Evolutionary conservation across 2,797 vertebrate species (phyloP).

Genomic region (Salarias fasciatus): DNA sequence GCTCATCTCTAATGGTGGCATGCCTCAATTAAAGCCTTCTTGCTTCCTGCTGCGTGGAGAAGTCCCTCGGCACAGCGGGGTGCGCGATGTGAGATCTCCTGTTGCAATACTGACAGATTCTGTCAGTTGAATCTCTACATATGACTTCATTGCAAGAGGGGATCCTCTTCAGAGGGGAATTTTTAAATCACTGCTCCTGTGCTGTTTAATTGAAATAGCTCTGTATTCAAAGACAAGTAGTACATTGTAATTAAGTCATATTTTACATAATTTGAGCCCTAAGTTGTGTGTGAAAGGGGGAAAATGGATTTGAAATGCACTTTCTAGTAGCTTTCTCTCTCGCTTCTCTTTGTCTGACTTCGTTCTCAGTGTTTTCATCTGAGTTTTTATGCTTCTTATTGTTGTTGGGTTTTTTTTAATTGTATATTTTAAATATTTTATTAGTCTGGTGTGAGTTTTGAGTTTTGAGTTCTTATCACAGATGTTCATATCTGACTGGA

Average conservation of each 20-base stretch:
- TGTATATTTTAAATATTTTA: background rate
- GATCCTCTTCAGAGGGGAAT: background rate
- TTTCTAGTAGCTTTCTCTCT: background rate
- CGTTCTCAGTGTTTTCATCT: background rate
- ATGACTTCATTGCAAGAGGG: background rate
- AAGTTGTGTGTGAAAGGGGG: background rate
- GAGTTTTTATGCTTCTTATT: background rate
- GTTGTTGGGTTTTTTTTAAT: slow-evolving; percentile 2
- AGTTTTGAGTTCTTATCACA: too few relatives aligned
- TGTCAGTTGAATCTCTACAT: background rate
- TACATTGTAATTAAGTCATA: background rate
- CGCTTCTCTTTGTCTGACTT: background rate
- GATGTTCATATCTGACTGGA: too few relatives aligned
- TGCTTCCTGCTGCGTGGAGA: background rate
- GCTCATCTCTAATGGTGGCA: too few relatives aligned
- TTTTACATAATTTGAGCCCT: background rate
- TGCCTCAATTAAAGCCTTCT: background rate
- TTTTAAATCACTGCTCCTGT: background rate
- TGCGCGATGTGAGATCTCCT: background rate
- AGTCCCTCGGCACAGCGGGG: background rate
- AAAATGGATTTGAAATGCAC: background rate
- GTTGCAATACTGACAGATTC: background rate
- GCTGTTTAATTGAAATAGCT: background rate
- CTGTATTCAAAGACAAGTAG: background rate
- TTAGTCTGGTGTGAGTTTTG: too few relatives aligned